A percentile compares a stretch with the other conserved stretches of the same genome.
phyloP scores from a whole-genome alignment of 2,113 vertebrate genomes.

The Nyctereutes procyonoides region DNA sequence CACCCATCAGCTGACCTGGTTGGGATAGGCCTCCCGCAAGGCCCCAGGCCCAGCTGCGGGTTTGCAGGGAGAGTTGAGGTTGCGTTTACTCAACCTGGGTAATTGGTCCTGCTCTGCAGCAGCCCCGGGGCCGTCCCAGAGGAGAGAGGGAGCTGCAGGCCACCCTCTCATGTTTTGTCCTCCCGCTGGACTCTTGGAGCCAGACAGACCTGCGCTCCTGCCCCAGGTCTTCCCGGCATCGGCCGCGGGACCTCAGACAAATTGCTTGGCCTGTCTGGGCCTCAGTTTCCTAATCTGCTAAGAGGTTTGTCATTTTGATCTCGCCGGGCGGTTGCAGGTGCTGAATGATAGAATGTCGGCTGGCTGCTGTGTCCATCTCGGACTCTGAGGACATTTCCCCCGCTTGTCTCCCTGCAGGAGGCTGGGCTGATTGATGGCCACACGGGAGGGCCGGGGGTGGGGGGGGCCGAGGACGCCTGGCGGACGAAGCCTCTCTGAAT shows the following conservation, averaged over 20 bases:
- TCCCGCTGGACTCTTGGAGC: background rate
- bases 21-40: constrained; percentile 35
- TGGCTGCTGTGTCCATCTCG: fast-evolving
- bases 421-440: background rate
- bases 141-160: background rate
- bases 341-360: fast-evolving
- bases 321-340: fast-evolving
- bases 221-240: background rate
- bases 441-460: fast-evolving
- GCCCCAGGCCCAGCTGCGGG: background rate
- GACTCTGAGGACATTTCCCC: background rate
- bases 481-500: fast-evolving
- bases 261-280: constrained; percentile 4
- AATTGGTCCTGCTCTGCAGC: background rate
- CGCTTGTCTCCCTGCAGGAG: background rate
- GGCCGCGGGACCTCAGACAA: background rate
- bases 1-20: constrained; percentile 66
- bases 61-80: background rate
- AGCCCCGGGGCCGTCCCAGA: background rate
- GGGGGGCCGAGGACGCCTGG: too few species aligned
- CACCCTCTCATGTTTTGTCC: background rate
- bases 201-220: background rate
- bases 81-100: background rate
- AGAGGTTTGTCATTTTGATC: background rate
- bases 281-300: background rate